Evolutionary conservation across 2,888 invertebrate genomes (phyloP).

Genomic region (Epirrita christyi): DNA sequence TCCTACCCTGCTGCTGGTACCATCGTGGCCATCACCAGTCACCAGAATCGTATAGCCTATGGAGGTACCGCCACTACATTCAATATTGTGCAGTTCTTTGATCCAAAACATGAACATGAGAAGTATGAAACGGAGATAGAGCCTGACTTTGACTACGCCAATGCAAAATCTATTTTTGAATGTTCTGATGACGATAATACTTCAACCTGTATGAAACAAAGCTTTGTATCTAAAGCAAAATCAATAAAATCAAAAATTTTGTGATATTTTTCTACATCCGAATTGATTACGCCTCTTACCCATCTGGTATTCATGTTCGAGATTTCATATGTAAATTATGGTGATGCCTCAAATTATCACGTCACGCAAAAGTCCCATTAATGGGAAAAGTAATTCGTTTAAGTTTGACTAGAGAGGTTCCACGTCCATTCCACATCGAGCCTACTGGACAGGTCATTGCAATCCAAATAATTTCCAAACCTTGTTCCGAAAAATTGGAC

Average conservation of each 20-base stretch:
- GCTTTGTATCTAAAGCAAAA: constrained; percentile 1
- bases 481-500: constrained; percentile 67
- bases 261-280: not conserved
- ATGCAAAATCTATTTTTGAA: constrained; percentile 35
- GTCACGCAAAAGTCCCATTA: constrained; percentile 70
- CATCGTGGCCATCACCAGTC: constrained; percentile 65
- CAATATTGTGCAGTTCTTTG: constrained; percentile 70
- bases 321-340: constrained; percentile 57
- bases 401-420: constrained; percentile 63
- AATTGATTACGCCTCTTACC: constrained; percentile 33
- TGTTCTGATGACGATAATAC: constrained; percentile 16
- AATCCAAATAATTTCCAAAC: constrained; percentile 57
- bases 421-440: constrained; percentile 54
- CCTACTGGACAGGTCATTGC: constrained; percentile 49
- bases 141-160: constrained; percentile 42
- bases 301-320: constrained; percentile 22
- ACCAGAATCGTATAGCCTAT: constrained; percentile 70
- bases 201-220: not conserved
- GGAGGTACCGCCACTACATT: constrained; percentile 71
- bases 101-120: constrained; percentile 73
- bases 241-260: constrained; percentile 17
- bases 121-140: constrained; percentile 39
- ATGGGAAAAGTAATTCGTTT: constrained; percentile 61
- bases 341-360: constrained; percentile 53
- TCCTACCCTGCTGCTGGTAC: constrained; percentile 69